Evolutionary conservation across 2,888 invertebrate genomes (phyloP).

Genomic region (Torymus texanus): DNA sequence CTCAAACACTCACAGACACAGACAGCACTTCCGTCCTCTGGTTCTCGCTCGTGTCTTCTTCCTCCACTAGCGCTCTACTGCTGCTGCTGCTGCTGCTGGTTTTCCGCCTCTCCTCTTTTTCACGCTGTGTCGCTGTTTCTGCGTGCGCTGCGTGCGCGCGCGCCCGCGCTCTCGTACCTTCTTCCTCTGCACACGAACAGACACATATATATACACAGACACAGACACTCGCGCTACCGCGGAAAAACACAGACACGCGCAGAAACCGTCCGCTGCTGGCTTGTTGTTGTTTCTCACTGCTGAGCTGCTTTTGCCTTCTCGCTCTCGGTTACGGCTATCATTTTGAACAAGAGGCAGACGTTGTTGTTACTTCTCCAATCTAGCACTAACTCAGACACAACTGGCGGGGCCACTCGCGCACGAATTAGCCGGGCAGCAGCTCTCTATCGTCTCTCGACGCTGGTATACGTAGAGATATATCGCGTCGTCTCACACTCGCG

Average conservation of each 20-base stretch:
- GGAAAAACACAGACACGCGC: neutral
- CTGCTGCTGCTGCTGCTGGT: neutral
- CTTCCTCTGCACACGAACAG: neutral
- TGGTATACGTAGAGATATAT: neutral
- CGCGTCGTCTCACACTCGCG: neutral
- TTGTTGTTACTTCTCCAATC: too few species aligned
- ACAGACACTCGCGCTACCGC: conserved; percentile 57
- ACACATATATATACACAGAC: conserved; percentile 48
- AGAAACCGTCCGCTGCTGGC: conserved; percentile 42
- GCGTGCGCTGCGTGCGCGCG: neutral
- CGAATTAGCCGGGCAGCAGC: too few species aligned
- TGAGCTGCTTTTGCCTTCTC: neutral
- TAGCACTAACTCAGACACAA: too few species aligned
- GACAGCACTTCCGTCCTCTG: conserved; percentile 52
- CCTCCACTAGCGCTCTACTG: too few species aligned
- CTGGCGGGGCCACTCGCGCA: too few species aligned
- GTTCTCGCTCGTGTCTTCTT: too few species aligned
- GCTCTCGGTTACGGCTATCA: too few species aligned
- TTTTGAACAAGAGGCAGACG: too few species aligned
- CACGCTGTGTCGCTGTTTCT: neutral
- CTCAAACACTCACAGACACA: neutral
- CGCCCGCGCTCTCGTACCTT: conserved; percentile 1
- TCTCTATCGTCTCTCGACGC: too few species aligned
- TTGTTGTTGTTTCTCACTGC: neutral
- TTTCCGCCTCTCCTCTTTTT: neutral